A percentile compares a stretch with the other conserved stretches of the same genome.
Evolutionary conservation across 2,113 vertebrate genomes (phyloP).

Genomic region (Chaetorhynchus papuensis): DNA sequence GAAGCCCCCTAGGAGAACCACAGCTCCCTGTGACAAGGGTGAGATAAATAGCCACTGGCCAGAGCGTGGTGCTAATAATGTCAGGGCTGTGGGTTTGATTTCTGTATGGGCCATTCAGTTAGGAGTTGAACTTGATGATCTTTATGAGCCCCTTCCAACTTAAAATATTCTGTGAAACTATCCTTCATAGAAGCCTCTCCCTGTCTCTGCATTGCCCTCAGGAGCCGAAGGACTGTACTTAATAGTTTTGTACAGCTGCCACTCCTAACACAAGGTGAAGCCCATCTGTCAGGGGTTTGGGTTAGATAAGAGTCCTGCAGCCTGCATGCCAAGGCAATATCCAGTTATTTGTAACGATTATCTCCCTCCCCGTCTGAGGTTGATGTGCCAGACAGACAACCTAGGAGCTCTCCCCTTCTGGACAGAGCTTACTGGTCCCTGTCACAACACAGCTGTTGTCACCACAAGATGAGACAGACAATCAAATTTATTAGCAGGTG

Average conservation of each 20-base stretch:
- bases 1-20: not conserved
- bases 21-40: not conserved
- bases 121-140: not conserved
- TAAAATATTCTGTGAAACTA: not conserved
- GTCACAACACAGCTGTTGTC: not conserved
- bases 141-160: not conserved
- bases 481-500: not conserved
- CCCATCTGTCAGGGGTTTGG: not conserved
- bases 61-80: not conserved
- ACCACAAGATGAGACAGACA: not conserved
- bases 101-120: rapidly evolving
- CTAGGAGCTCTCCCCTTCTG: not conserved
- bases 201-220: not conserved
- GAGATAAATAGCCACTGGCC: not conserved
- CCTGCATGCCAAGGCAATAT: not conserved
- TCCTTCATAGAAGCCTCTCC: not conserved
- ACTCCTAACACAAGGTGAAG: not conserved
- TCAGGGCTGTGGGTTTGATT: not conserved
- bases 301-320: not conserved
- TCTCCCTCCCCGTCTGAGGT: not conserved
- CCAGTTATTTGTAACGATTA: not conserved
- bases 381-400: not conserved
- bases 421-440: not conserved
- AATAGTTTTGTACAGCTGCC: not conserved
- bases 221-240: not conserved